Base-by-base conservation (phyloP, 2,113 vertebrate genomes). In the Onychostruthus taczanowskii region DNA sequence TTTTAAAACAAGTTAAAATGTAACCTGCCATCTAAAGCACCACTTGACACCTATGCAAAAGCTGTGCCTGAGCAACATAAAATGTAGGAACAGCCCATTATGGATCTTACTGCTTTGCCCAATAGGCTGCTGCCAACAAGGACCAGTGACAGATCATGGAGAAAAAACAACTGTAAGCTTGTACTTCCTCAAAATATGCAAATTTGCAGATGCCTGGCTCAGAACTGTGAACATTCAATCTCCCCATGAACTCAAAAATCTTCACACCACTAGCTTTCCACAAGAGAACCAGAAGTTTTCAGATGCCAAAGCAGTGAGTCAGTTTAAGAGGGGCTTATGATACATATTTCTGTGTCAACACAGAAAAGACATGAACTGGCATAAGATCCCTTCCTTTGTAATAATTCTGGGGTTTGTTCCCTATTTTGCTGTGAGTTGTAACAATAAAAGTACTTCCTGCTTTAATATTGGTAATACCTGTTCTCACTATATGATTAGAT, bases 121-220 rank as follows among this genome's bases (percentile, higher is more conserved):
- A 37, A 58, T 52, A n/a, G 22, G 7, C 59, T 66, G 3, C 30
- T 70, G 66, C 73, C 35, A 70, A 12, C 20, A 67, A 55, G 13
- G 52, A 55, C 16, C 23, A 55, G 17, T 0, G 0, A 46, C 16
- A 66, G 73, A 35, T 59, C 1, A 7, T 4, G 47, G 59, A 70
- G 37, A 53, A 86, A 87, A 92, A 92, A 7, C 28, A 58, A 30
- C 17, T 50, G 14, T 35, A 19, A 62, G 27, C 28, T 75, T 62
- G 5, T 47, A 12, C 13, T 53, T 61, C 17, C 28, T 81, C 56
- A 84, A 59, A 77, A 23, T 22, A 13, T 17, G 16, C 18, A 74
- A 39, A 50, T 67, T 62, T 81, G 52, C 26, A 84, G 78, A 35
- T 84, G 18, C 39, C 31, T 81, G 50, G 77, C 23, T 43, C 16